A percentile compares a stretch with the other conserved stretches of the same genome.
Evolutionary conservation across 2,888 invertebrate genomes (phyloP).

Genomic region (Caenorhabditis sp.): DNA sequence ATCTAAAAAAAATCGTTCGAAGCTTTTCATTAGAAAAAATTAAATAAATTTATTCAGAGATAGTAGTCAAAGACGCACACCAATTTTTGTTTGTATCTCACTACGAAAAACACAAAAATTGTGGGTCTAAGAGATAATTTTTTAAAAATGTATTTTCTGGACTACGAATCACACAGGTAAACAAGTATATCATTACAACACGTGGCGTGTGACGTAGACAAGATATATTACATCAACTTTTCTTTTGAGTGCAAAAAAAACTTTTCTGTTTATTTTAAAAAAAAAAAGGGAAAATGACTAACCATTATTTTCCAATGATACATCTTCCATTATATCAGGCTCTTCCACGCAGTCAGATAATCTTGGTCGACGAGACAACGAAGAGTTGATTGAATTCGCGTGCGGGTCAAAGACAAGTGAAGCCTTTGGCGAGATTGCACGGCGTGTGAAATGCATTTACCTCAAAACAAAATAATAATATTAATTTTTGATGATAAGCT

Average conservation of each 20-base stretch:
- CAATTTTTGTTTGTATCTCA: no score
- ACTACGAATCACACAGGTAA: background rate
- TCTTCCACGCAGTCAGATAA: conserved; percentile 23
- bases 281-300: background rate
- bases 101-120: background rate
- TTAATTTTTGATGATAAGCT: background rate
- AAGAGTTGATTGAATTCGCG: conserved; percentile 27
- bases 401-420: conserved; percentile 29
- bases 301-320: background rate
- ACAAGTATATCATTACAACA: background rate
- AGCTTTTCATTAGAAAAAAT: no score
- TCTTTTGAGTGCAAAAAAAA: background rate
- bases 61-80: no score
- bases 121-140: no score
- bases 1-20: no score
- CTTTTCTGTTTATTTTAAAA: background rate
- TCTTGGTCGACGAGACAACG: conserved; percentile 20
- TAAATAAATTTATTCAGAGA: no score
- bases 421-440: conserved; percentile 30
- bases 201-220: background rate
- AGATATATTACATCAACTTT: background rate
- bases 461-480: background rate
- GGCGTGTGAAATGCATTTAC: conserved; percentile 38
- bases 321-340: conserved; percentile 2
- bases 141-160: no score